phyloP scores from a whole-genome alignment of 35 echinoderm and acorn worm genomes.

The Ophiothrix spiculata region DNA sequence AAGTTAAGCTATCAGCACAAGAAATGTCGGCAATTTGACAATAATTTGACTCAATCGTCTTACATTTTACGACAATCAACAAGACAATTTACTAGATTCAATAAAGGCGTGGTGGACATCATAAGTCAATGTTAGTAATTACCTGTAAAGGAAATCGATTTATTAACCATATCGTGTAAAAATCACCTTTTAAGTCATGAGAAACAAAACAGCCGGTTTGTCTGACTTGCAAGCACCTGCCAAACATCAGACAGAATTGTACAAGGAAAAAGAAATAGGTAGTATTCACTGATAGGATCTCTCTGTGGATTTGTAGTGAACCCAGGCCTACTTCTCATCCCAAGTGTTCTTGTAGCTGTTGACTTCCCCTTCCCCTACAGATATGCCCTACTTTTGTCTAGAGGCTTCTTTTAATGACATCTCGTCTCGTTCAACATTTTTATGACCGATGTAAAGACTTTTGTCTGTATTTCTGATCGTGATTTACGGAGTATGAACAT shows the following conservation, averaged over 20 bases:
- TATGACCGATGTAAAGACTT: too few species aligned
- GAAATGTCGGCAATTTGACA: too few species aligned
- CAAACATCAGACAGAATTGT: not conserved
- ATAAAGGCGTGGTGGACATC: too few species aligned
- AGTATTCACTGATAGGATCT: not conserved
- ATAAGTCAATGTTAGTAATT: not conserved
- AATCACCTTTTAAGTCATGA: not conserved
- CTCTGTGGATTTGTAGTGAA: not conserved
- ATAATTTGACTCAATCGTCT: too few species aligned
- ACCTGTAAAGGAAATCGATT: not conserved
- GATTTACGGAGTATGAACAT: too few species aligned
- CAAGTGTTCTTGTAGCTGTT: not conserved
- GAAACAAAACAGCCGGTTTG: constrained; percentile 1
- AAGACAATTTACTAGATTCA: not conserved
- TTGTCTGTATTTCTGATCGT: too few species aligned
- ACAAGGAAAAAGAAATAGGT: not conserved
- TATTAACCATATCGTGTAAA: not conserved
- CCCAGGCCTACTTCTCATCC: not conserved
- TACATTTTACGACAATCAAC: not conserved
- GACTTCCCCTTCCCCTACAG: not conserved
- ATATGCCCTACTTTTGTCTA: constrained; percentile 2
- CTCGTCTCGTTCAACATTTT: too few species aligned
- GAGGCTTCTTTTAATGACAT: too few species aligned
- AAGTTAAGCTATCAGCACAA: too few species aligned
- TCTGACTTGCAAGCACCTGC: not conserved